Evolutionary conservation across 2,888 invertebrate genomes (phyloP), one percentile per base, ranked within the genome.

Genomic region (Eupeodes latifasciatus): DNA sequence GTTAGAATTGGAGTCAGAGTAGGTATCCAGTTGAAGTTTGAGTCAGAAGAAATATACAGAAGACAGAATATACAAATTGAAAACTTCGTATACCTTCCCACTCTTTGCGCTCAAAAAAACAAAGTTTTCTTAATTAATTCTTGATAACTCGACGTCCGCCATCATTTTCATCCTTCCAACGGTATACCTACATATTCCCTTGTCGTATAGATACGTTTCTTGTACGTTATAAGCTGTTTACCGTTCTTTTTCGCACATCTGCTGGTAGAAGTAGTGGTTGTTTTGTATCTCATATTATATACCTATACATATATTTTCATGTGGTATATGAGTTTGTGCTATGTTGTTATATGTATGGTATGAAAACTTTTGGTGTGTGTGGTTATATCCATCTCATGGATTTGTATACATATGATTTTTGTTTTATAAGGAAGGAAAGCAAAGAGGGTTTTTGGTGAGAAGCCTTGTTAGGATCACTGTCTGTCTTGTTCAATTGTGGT

Each of bases 71-170:
- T 40, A 40, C 78, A 89, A 89, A 85, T 89, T 85, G 82, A 83
- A 85, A 89, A 86, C 79, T 86, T 86, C 87, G 85, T 80, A 83
- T 81, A 27, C 3, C 27, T 27, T 81, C 69, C 75, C 69, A 77
- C 59, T 36, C 34, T 59, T 59, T 11, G 11, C 10, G 12, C 34
- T 27, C 27, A 27, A 86, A 86, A 82, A 66, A 89, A 86, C 82
- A 87, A 89, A 87, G 83, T 83, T 89, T 89, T 87, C 89, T 81
- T 87, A 89, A 89, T 89, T 89, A 89, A 89, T 89, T 89, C 89
- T 83, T 89, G 86, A 89, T 89, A 86, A 89, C 87, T 87, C 86
- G 87, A 89, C 84, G 77, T 78, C 79, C 79, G 72, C 76, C 87
- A 67, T 72, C 72, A 75, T 44, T 74, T 59, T 16, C 36, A 10